A percentile compares a stretch with the other conserved stretches of the same genome.
These are phyloP conservation scores for Ochotona princeps DNA, from an alignment of 2,113 vertebrate genomes.

Conservation along the genomic window DNA sequence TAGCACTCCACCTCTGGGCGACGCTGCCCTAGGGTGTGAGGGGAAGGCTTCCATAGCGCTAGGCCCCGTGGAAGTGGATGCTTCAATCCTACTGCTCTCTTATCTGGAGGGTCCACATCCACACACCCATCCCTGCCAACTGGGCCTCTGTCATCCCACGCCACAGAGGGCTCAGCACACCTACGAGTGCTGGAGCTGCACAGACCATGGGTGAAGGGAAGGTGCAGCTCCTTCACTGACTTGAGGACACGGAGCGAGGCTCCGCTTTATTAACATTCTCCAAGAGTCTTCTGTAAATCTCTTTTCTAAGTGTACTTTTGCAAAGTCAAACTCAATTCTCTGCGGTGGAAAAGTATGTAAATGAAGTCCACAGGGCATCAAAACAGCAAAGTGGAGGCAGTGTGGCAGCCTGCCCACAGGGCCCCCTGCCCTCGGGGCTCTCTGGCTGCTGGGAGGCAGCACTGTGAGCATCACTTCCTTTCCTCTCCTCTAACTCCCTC, in stretches of 20 bases:
- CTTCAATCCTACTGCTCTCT: not conserved
- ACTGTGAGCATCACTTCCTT: not conserved
- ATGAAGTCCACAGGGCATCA: not conserved
- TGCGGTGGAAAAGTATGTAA: constrained; percentile 22
- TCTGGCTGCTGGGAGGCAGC: not conserved
- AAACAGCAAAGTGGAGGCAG: constrained; percentile 10
- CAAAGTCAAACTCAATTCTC: constrained; percentile 34
- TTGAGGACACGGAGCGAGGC: not conserved
- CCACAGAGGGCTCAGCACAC: not conserved
- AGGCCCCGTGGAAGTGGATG: too few species aligned
- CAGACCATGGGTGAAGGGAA: not conserved
- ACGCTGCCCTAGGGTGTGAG: not conserved
- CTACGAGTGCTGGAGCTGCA: not conserved
- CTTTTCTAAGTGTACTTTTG: not conserved
- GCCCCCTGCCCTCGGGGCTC: not conserved
- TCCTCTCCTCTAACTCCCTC: not conserved
- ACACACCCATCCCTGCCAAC: not conserved
- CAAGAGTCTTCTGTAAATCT: constrained; percentile 33
- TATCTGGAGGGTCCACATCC: not conserved
- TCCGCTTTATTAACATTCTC: constrained; percentile 37
- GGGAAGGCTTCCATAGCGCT: too few species aligned
- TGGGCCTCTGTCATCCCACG: not conserved
- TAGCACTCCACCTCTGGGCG: not conserved
- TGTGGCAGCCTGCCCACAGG: not conserved
- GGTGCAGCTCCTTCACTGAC: not conserved